Evolutionary conservation across 2,888 invertebrate genomes (phyloP).

Genomic region (Pediacus dermestoides): DNA sequence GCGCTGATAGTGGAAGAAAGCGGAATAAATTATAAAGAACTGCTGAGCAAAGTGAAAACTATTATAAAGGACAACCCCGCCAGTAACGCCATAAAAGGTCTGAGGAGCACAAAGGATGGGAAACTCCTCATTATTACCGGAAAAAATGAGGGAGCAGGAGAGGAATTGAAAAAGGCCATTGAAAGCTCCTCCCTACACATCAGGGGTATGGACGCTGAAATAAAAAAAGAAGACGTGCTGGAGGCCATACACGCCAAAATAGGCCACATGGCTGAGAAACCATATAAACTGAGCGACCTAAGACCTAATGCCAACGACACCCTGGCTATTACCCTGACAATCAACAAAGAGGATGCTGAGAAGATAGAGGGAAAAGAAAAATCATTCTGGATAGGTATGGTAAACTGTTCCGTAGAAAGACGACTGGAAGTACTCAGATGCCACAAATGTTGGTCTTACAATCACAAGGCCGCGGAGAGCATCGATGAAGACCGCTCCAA

Average conservation of each 20-base stretch:
- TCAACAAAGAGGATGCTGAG: constrained; percentile 1
- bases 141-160: too few species aligned
- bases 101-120: constrained; percentile 7
- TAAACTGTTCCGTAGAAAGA: background rate
- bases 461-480: constrained; percentile 3
- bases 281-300: background rate
- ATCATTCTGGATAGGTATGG: background rate
- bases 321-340: background rate
- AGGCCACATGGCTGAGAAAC: background rate
- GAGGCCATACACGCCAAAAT: background rate
- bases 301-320: background rate
- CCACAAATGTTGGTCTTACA: constrained; percentile 3
- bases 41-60: background rate
- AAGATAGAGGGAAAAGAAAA: background rate
- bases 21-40: background rate
- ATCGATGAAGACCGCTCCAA: constrained; percentile 1
- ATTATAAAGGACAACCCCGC: background rate
- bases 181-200: background rate
- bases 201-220: background rate
- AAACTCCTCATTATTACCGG: constrained; percentile 4
- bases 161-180: too few species aligned
- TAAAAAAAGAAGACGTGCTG: background rate
- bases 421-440: constrained; percentile 3
- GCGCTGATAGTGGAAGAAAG: background rate
- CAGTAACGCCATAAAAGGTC: background rate